A percentile compares a stretch with the other conserved stretches of the same genome.
These are phyloP conservation scores for Etheostoma nigrum DNA, from an alignment of 2,797 vertebrate genomes.

Conservation along the genomic window DNA sequence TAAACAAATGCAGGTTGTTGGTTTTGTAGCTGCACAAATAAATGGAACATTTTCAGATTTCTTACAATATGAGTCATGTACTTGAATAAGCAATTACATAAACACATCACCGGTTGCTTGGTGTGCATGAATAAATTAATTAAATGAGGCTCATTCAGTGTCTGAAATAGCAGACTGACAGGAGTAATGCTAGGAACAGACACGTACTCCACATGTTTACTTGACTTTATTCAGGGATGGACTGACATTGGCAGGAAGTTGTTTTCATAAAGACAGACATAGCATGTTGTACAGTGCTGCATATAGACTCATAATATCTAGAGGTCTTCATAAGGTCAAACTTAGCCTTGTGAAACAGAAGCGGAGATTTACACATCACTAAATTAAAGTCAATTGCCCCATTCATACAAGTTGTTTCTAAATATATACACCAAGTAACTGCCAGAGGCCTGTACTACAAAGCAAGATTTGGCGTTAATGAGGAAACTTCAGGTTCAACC, in stretches of 20 bases:
- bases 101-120: conserved; percentile 20
- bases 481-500: no score
- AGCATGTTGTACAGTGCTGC: not conserved
- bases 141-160: conserved; percentile 11
- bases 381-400: not conserved
- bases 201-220: not conserved
- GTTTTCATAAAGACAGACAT: not conserved
- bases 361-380: not conserved
- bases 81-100: conserved; percentile 13
- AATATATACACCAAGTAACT: not conserved
- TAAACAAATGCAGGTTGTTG: conserved; percentile 6
- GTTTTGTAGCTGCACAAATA: not conserved
- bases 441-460: no score
- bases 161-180: not conserved
- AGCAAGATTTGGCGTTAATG: no score
- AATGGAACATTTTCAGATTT: conserved; percentile 2
- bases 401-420: not conserved
- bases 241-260: not conserved
- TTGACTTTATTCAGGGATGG: conserved; percentile 13
- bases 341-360: not conserved
- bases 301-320: not conserved
- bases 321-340: not conserved
- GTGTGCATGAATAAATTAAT: conserved; percentile 16
- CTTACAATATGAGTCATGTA: conserved; percentile 39
- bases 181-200: not conserved